phyloP scores from a whole-genome alignment of 23 tunicate species.

The Styela plicata region DNA sequence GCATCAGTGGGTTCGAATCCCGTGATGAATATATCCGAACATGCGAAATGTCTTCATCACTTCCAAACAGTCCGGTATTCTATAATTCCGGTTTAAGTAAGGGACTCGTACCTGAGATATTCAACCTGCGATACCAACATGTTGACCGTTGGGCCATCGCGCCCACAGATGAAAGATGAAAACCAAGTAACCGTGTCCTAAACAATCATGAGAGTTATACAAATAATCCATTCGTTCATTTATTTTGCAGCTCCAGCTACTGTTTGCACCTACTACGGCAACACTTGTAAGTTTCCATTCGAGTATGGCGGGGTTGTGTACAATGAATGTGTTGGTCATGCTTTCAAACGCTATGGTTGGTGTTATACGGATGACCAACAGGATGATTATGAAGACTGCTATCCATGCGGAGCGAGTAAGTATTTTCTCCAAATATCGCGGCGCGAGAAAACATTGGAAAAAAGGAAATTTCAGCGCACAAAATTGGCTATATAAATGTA shows the following conservation, averaged over 20 bases:
- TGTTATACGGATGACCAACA: background rate
- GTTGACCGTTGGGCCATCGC: too few relatives aligned
- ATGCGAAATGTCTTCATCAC: too few relatives aligned
- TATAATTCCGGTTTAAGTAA: background rate
- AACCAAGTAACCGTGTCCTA: background rate
- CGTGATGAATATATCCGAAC: too few relatives aligned
- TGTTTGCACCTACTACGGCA: slow-evolving; percentile 3
- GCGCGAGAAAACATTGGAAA: too few relatives aligned
- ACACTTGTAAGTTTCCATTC: slow-evolving; percentile 20
- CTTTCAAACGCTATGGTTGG: background rate
- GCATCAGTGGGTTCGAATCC: too few relatives aligned
- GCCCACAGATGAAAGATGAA: too few relatives aligned
- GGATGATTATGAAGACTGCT: background rate
- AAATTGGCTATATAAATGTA: background rate
- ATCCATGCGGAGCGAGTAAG: background rate
- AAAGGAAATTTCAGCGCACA: too few relatives aligned
- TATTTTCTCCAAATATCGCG: too few relatives aligned
- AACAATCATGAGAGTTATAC: background rate
- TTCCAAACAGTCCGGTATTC: background rate
- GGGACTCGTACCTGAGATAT: background rate
- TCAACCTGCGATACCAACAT: too few relatives aligned
- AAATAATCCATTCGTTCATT: background rate
- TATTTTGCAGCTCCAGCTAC: background rate
- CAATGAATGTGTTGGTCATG: slow-evolving; percentile 11
- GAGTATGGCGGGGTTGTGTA: background rate